These are phyloP conservation scores for Eupelmus urozonus DNA, from an alignment of 2,888 invertebrate genomes.

Conservation along the genomic window DNA sequence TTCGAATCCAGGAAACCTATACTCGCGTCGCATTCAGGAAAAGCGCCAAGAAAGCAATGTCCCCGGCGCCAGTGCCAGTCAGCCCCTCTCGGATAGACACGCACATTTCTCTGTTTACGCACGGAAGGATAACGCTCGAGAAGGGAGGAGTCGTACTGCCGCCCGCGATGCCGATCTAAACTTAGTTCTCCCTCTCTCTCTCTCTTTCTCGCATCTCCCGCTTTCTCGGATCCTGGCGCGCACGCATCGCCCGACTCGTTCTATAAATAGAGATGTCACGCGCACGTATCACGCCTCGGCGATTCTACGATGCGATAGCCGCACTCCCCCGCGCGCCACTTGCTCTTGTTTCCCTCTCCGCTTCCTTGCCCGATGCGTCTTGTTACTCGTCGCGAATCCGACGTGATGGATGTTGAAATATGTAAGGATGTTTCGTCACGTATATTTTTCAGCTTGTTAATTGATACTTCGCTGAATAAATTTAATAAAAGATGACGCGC, in stretches of 20 bases:
- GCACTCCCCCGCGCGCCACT: constrained; percentile 5
- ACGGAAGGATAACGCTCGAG: no score
- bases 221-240: neutral
- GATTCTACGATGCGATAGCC: constrained; percentile 49
- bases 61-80: no score
- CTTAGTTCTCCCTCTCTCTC: constrained; percentile 56
- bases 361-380: neutral
- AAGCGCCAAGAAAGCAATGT: no score
- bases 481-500: no score
- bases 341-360: neutral
- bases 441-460: no score
- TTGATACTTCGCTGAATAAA: no score
- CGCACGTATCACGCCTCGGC: constrained; percentile 59
- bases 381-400: neutral
- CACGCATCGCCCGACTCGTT: neutral
- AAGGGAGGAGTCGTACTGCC: constrained; percentile 21
- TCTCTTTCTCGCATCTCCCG: neutral
- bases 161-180: constrained; percentile 54
- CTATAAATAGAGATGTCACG: constrained; percentile 63
- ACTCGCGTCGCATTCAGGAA: no score
- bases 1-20: no score
- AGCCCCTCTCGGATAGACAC: no score
- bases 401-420: no score
- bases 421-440: no score
- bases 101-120: no score